These are phyloP conservation scores for Sebastes minor DNA, from an alignment of 2,797 vertebrate genomes.

Conservation along the genomic window DNA sequence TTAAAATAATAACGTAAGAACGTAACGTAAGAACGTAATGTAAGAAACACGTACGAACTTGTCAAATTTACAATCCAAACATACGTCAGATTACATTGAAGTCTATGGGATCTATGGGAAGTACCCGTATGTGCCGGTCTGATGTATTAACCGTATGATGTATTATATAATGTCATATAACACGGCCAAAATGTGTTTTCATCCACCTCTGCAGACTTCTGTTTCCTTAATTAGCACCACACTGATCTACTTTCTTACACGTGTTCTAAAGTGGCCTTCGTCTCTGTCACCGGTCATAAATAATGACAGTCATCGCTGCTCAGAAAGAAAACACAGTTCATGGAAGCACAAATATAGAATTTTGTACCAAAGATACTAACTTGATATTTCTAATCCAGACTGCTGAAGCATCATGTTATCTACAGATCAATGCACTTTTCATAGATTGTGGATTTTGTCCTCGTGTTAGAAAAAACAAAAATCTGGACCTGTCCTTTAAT, in stretches of 20 bases:
- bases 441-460: not conserved
- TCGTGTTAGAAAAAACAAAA: not conserved
- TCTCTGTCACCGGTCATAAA: not conserved
- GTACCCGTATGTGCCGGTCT: too few species aligned
- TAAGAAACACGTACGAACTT: too few species aligned
- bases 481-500: not conserved
- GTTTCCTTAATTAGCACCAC: not conserved
- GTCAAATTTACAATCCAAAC: too few species aligned
- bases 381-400: not conserved
- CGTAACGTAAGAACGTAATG: too few species aligned
- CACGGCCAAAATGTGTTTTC: too few species aligned
- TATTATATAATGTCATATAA: too few species aligned
- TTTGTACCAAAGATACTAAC: not conserved
- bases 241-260: not conserved
- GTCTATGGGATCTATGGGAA: too few species aligned
- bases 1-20: too few species aligned
- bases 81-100: too few species aligned
- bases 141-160: too few species aligned
- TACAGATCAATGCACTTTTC: not conserved
- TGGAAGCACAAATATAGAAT: not conserved
- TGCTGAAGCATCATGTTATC: not conserved
- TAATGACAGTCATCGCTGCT: not conserved
- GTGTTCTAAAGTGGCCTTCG: not conserved
- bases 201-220: not conserved
- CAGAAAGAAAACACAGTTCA: not conserved